Evolutionary conservation across 2,888 invertebrate species (phyloP).

Genomic region (Drosophila colorata): DNA sequence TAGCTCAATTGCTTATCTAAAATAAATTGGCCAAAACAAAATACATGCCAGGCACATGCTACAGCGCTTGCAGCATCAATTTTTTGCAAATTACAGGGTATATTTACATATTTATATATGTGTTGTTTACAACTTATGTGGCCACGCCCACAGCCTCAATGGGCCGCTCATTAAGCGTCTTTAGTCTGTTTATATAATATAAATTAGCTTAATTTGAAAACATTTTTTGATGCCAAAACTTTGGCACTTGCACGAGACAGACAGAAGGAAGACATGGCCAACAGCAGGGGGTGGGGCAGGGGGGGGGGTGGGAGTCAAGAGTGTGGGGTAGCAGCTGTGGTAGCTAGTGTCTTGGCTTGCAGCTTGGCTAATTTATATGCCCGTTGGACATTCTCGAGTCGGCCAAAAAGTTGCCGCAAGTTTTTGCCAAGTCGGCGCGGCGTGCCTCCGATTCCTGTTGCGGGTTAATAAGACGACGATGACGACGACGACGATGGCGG

Average conservation of each 20-base stretch:
- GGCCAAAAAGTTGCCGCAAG: conserved; percentile 75
- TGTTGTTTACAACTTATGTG: conserved; percentile 46
- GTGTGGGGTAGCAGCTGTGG: conserved; percentile 50
- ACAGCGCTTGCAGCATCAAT: too few relatives aligned
- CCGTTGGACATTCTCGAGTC: conserved; percentile 77
- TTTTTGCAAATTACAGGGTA: conserved; percentile 36
- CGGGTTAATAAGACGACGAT: conserved; percentile 74
- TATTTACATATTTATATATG: conserved; percentile 16
- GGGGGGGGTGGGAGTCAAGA: conserved; percentile 1
- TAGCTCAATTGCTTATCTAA: too few relatives aligned
- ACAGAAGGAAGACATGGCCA: conserved; percentile 6
- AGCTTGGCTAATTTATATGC: conserved; percentile 77
- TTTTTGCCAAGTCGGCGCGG: conserved; percentile 63
- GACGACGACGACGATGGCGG: conserved; percentile 54
- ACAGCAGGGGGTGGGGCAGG: neutral
- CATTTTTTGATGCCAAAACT: conserved; percentile 79
- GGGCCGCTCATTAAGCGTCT: conserved; percentile 74
- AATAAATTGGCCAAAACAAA: too few relatives aligned
- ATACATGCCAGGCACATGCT: too few relatives aligned
- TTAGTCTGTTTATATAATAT: conserved; percentile 79
- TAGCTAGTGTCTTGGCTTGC: conserved; percentile 50
- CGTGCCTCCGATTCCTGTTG: conserved; percentile 66
- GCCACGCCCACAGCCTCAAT: conserved; percentile 34
- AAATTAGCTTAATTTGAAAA: conserved; percentile 80
- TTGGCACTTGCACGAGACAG: conserved; percentile 62